phyloP scores from a whole-genome alignment of 2,797 vertebrate genomes.

The Lacerta bilineata region DNA sequence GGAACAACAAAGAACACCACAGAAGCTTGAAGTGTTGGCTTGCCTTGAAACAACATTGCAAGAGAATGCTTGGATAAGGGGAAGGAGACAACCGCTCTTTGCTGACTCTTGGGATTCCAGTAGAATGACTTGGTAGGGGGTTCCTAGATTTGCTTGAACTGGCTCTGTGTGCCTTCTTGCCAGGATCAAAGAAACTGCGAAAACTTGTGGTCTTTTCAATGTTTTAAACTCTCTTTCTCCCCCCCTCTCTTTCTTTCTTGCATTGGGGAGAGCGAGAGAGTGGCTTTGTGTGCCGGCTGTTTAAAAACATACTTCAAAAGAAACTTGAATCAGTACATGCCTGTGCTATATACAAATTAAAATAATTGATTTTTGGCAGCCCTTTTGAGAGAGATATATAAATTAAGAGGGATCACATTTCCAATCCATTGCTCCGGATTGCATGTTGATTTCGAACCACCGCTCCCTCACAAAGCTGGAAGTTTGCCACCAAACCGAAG shows the following conservation, averaged over 20 bases:
- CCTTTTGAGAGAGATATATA: slow-evolving; percentile 67
- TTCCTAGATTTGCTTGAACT: slow-evolving; percentile 55
- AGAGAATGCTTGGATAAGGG: slow-evolving; percentile 5
- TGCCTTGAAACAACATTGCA: slow-evolving; percentile 10
- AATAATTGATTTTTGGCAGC: slow-evolving; percentile 77
- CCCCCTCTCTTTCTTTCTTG: slow-evolving; percentile 43
- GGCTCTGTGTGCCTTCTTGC: slow-evolving; percentile 49
- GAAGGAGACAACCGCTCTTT: neutral
- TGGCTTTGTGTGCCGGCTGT: slow-evolving; percentile 68
- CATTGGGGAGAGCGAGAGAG: slow-evolving; percentile 60
- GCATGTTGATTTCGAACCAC: slow-evolving; percentile 59
- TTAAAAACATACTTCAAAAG: slow-evolving; percentile 75
- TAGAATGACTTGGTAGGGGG: neutral
- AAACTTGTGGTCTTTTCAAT: slow-evolving; percentile 64
- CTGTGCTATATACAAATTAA: slow-evolving; percentile 75
- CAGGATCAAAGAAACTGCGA: slow-evolving; percentile 48
- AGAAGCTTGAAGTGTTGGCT: neutral
- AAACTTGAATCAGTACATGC: slow-evolving; percentile 67
- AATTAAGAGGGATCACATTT: slow-evolving; percentile 70
- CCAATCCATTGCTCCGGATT: slow-evolving; percentile 68
- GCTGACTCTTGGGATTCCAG: slow-evolving; percentile 34
- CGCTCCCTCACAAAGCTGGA: slow-evolving; percentile 60
- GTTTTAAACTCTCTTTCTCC: slow-evolving; percentile 30
- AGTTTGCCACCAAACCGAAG: slow-evolving; percentile 56
- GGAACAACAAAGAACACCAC: neutral